Conservation (phyloP, 2,888 invertebrate species). For the Ernsta delagoae region DNA sequence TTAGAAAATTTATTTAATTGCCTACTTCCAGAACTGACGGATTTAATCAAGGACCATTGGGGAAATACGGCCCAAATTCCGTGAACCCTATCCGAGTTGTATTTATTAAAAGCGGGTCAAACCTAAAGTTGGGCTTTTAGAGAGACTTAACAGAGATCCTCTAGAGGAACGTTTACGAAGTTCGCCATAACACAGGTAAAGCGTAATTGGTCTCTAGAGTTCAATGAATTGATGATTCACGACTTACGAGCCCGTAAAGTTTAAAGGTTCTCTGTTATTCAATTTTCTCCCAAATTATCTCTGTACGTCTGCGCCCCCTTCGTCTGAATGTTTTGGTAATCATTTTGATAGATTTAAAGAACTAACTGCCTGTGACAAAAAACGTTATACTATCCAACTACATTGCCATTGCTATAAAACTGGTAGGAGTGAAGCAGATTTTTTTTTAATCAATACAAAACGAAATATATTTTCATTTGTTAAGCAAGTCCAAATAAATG, state of each 20-base stretch:
- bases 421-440: no score
- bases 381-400: neutral
- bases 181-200: constrained; percentile 37
- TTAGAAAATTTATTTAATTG: no score
- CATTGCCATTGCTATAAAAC: no score
- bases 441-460: no score
- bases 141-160: constrained; percentile 28
- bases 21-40: neutral
- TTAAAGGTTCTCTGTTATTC: constrained; percentile 28
- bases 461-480: no score
- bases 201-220: constrained; percentile 39
- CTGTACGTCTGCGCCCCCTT: neutral
- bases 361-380: neutral
- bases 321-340: neutral
- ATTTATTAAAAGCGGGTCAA: constrained; percentile 33
- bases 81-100: constrained; percentile 19
- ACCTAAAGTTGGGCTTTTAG: constrained; percentile 33
- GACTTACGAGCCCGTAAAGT: constrained; percentile 23
- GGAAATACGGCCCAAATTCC: neutral
- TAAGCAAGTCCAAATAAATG: no score
- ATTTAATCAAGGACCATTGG: neutral
- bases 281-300: constrained; percentile 21
- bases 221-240: constrained; percentile 38
- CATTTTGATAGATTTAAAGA: neutral
- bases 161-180: constrained; percentile 37